A percentile compares a stretch with the other conserved stretches of the same genome.
These are phyloP conservation scores for Myodes glareolus DNA, from an alignment of 2,113 vertebrate genomes.

Conservation along the genomic window DNA sequence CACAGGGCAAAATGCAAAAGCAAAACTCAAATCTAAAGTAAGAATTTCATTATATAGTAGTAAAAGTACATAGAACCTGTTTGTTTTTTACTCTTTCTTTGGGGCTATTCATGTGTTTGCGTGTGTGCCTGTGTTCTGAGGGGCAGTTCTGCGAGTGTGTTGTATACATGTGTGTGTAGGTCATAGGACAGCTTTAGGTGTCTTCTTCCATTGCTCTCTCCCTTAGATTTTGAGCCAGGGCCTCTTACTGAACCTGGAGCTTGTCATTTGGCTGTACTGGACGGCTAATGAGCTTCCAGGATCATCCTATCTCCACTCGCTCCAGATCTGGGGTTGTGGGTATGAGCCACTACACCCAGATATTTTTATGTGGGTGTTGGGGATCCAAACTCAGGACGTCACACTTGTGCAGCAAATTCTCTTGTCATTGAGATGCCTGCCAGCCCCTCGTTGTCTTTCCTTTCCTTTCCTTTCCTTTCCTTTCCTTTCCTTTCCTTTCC, in stretches of 20 bases:
- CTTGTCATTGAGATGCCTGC: neutral
- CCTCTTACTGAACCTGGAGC: neutral
- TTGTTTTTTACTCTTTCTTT: neutral
- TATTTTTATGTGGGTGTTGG: neutral
- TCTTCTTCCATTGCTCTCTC: neutral
- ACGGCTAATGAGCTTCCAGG: too few species aligned
- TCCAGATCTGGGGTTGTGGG: neutral
- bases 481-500: too few species aligned
- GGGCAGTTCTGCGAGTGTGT: neutral
- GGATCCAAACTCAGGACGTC: neutral
- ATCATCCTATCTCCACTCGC: neutral
- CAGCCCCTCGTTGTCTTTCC: neutral
- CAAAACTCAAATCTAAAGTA: neutral
- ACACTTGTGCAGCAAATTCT: neutral
- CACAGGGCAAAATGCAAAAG: neutral
- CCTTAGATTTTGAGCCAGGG: neutral
- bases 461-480: too few species aligned
- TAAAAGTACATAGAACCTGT: neutral
- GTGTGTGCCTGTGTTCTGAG: neutral
- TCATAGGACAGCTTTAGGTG: neutral
- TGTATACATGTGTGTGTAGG: too few species aligned
- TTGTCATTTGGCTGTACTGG: neutral
- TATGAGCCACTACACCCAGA: neutral
- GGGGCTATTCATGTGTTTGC: too few species aligned
- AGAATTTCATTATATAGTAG: neutral